These are phyloP conservation scores for Listronotus bonariensis DNA, from an alignment of 1,140 invertebrate genomes.

Conservation along the genomic window DNA sequence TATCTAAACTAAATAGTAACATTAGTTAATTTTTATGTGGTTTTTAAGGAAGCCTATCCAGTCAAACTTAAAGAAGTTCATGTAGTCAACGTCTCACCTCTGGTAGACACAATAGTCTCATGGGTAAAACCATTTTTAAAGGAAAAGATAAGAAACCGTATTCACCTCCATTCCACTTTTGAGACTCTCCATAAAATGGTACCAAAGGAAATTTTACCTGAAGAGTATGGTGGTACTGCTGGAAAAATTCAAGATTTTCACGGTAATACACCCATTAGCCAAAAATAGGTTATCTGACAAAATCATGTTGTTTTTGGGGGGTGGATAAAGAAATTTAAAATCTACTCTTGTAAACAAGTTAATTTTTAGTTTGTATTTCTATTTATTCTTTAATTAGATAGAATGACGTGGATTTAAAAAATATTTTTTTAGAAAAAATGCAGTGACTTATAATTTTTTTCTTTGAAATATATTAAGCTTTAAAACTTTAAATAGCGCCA, in stretches of 20 bases:
- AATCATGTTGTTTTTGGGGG: slow-evolving; percentile 60
- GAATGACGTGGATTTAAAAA: no score
- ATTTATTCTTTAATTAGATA: no score
- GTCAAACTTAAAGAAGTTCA: slow-evolving; percentile 85
- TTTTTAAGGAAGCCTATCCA: slow-evolving; percentile 75
- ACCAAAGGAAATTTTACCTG: slow-evolving; percentile 76
- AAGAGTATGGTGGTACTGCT: slow-evolving; percentile 77
- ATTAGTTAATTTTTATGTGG: slow-evolving; percentile 7
- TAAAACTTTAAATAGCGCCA: no score
- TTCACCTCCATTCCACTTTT: slow-evolving; percentile 74
- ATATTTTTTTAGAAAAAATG: no score
- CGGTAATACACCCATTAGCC: slow-evolving; percentile 58
- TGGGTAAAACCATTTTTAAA: slow-evolving; percentile 85
- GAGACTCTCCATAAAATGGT: slow-evolving; percentile 77
- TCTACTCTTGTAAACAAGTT: no score
- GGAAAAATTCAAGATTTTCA: slow-evolving; percentile 72
- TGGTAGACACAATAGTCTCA: slow-evolving; percentile 80
- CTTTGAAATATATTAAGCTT: no score
- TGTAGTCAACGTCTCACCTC: slow-evolving; percentile 78
- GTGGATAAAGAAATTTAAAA: slow-evolving; percentile 77
- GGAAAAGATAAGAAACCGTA: slow-evolving; percentile 82
- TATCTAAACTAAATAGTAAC: not conserved
- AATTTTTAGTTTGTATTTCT: no score
- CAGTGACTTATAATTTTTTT: no score
- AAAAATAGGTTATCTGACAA: no score